Evolutionary conservation across 2,888 invertebrate genomes (phyloP).

Genomic region (Yponomeuta plumbellus): DNA sequence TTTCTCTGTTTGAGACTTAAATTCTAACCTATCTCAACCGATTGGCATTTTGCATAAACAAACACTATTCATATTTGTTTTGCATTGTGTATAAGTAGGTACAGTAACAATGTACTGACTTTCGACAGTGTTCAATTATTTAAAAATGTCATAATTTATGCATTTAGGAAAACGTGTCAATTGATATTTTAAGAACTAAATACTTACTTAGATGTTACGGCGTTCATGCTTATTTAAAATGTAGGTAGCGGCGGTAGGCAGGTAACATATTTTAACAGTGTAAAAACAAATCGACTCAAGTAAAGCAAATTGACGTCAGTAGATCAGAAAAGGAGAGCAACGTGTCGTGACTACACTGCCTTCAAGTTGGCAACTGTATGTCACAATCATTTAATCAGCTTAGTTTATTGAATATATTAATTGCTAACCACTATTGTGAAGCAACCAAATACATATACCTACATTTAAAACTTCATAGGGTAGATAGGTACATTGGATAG

Average conservation of each 20-base stretch:
- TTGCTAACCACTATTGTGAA: too few species aligned
- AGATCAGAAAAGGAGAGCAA: neutral
- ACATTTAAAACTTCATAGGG: too few species aligned
- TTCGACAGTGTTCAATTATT: neutral
- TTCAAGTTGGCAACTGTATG: neutral
- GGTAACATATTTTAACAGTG: neutral
- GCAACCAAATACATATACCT: too few species aligned
- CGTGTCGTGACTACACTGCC: neutral
- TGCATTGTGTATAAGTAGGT: neutral
- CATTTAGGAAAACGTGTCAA: too few species aligned
- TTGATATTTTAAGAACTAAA: too few species aligned
- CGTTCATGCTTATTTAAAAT: neutral
- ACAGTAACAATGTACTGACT: neutral
- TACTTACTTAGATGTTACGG: neutral
- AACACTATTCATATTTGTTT: neutral
- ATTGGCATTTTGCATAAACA: neutral
- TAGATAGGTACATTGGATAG: too few species aligned
- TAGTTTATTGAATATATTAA: neutral
- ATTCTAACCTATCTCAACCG: neutral
- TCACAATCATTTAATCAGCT: neutral
- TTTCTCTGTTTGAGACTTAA: neutral
- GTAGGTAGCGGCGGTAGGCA: neutral
- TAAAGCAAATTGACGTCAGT: neutral
- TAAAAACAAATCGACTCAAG: neutral
- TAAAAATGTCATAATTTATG: too few species aligned